Evolutionary conservation across 2,797 vertebrate species (phyloP), one percentile per base, ranked within the genome.

Genomic region (Protonibea diacanthus): DNA sequence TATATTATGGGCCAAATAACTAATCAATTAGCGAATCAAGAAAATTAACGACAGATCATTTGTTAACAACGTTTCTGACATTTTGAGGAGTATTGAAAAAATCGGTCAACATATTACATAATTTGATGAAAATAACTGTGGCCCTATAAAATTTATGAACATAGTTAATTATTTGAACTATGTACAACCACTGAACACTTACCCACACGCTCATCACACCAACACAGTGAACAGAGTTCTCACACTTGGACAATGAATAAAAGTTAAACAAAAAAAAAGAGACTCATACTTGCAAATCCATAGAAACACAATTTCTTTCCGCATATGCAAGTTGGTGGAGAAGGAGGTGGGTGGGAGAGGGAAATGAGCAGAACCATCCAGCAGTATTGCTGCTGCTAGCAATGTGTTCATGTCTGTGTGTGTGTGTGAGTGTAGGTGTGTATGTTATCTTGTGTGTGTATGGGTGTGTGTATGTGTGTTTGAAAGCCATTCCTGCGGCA

Each of bases 321-420:
- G 56, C 80, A 90, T 91, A 88, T 91, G 87, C 84, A 88, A 89
- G 89, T 83, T 86, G 71, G 64, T 76, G 69, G 82, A 70, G 81
- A 68, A 80, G 80, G 82, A 86, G 83, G 84, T 85, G 83, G 78
- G 84, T 82, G 88, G 82, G 76, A 82, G 83, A 81, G 74, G 76
- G 82, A 92, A 86, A 90, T 89, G 84, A 92, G 89, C 76, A 88
- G 62, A 89, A 86, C 87, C 79, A 89, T 88, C 80, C 74, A 74
- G 78, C 79, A 81, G 88, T 90, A 91, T 90, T 91, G 90, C 88
- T 89, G 88, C 86, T 92, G 72, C 83, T 88, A 88, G 88, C 87
- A 81, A 80, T 86, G 82, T 85, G 81, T 74, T 75, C 45, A 45
- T 75, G 71, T 49, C 63, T 83, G 82, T 88, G 80, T 87, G 40